Conservation (phyloP, 1,140 invertebrate species). For the Drosophila orosa region DNA sequence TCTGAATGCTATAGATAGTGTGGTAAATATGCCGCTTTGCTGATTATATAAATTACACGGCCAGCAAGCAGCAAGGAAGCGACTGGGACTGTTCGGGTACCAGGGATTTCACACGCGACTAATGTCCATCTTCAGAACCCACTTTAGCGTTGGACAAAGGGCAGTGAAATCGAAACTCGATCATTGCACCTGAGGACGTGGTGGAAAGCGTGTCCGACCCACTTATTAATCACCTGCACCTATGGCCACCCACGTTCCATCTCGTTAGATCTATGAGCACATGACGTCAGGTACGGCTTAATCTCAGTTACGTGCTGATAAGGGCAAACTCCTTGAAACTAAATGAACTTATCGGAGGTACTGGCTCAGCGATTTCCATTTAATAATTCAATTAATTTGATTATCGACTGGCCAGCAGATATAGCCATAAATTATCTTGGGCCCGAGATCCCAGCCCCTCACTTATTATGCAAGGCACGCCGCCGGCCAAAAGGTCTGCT, state of each 20-base stretch:
- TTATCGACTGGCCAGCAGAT: conserved; percentile 27
- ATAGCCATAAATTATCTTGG: conserved; percentile 41
- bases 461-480: conserved; percentile 39
- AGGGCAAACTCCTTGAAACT: conserved; percentile 18
- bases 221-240: conserved; percentile 23
- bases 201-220: conserved; percentile 1
- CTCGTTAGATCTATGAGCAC: conserved; percentile 2
- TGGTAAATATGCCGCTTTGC: conserved; percentile 22
- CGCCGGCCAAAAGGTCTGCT: neutral
- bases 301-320: conserved; percentile 55
- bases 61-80: neutral
- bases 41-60: conserved; percentile 35
- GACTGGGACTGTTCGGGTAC: neutral
- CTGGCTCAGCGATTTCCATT: conserved; percentile 22
- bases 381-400: conserved; percentile 57
- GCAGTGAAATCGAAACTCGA: conserved; percentile 19
- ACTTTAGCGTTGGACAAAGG: conserved; percentile 24
- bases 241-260: neutral
- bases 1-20: conserved; percentile 58
- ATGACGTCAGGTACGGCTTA: conserved; percentile 53
- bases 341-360: conserved; percentile 21
- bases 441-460: conserved; percentile 4
- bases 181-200: conserved; percentile 16
- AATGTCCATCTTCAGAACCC: conserved; percentile 20
- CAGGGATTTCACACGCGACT: conserved; percentile 31